Percentiles rank a stretch among this genome's conserved stretches.
phyloP scores from a whole-genome alignment of 2,797 vertebrate species.

The Enteromius unitaeniatus region DNA sequence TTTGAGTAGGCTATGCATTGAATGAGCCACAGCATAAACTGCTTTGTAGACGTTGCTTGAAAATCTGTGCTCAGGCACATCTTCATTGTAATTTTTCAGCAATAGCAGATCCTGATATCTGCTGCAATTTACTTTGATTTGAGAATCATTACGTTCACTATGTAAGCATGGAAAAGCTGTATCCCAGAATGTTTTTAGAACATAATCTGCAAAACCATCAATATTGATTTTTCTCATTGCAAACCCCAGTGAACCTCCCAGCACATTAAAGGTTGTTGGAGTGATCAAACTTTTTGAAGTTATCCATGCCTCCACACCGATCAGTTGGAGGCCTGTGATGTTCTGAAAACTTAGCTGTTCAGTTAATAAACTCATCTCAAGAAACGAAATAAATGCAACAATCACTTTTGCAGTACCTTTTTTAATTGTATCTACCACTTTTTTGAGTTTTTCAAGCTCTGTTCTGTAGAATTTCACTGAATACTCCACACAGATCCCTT shows the following conservation, averaged over 20 bases:
- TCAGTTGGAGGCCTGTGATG: too few relatives aligned
- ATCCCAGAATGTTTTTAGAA: too few relatives aligned
- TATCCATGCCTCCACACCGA: too few relatives aligned
- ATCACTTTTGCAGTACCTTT: slow-evolving; percentile 66
- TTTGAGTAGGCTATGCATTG: slow-evolving; percentile 70
- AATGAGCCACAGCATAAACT: slow-evolving; percentile 74
- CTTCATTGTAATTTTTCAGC: slow-evolving; percentile 66
- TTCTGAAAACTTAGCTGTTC: too few relatives aligned
- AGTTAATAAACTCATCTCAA: slow-evolving; percentile 68
- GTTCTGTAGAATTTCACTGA: slow-evolving; percentile 71
- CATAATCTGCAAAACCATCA: too few relatives aligned
- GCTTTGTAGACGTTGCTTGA: slow-evolving; percentile 77
- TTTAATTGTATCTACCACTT: slow-evolving; percentile 72
- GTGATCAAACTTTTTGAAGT: too few relatives aligned
- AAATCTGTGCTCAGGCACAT: slow-evolving; percentile 74
- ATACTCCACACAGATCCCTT: slow-evolving; percentile 77
- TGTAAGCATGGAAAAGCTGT: too few relatives aligned
- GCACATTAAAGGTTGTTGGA: too few relatives aligned
- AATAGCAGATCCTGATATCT: slow-evolving; percentile 64
- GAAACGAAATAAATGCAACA: slow-evolving; percentile 52
- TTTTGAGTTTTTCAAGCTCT: slow-evolving; percentile 70
- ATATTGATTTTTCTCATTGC: too few relatives aligned
- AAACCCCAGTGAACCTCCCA: too few relatives aligned
- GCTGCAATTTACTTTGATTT: not conserved
- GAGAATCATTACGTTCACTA: too few relatives aligned